phyloP scores from a whole-genome alignment of 2,888 invertebrate genomes.

The Baronia brevicornis region DNA sequence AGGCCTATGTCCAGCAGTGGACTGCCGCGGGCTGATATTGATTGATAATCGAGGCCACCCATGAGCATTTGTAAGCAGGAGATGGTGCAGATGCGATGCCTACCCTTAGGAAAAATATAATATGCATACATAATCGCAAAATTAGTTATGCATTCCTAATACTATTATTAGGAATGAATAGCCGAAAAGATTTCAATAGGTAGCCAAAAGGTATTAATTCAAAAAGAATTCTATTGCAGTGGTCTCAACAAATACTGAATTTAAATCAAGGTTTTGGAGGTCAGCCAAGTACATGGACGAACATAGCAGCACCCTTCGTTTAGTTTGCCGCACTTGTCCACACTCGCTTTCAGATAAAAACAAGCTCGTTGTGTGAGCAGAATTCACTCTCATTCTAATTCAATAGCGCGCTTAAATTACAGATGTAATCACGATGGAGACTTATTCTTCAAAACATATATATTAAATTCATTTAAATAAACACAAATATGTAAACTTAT shows the following conservation, averaged over 20 bases:
- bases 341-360: conserved; percentile 62
- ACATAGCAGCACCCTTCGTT: conserved; percentile 41
- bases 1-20: too few species aligned
- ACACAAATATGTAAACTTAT: neutral
- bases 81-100: too few species aligned
- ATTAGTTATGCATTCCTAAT: too few species aligned
- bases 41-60: too few species aligned
- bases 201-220: too few species aligned
- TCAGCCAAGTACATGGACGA: conserved; percentile 44
- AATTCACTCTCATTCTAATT: conserved; percentile 43
- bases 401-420: conserved; percentile 14
- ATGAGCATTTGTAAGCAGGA: too few species aligned
- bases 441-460: neutral
- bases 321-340: conserved; percentile 57
- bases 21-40: too few species aligned
- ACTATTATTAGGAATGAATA: too few species aligned
- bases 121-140: too few species aligned
- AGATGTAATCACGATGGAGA: neutral
- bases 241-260: conserved; percentile 48
- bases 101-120: too few species aligned
- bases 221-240: conserved; percentile 23
- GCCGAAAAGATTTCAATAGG: too few species aligned
- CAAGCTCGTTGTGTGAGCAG: conserved; percentile 51
- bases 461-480: neutral
- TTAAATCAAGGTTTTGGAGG: conserved; percentile 59